Conservation (phyloP, 2,797 vertebrate genomes). For the Myotis myotis region DNA sequence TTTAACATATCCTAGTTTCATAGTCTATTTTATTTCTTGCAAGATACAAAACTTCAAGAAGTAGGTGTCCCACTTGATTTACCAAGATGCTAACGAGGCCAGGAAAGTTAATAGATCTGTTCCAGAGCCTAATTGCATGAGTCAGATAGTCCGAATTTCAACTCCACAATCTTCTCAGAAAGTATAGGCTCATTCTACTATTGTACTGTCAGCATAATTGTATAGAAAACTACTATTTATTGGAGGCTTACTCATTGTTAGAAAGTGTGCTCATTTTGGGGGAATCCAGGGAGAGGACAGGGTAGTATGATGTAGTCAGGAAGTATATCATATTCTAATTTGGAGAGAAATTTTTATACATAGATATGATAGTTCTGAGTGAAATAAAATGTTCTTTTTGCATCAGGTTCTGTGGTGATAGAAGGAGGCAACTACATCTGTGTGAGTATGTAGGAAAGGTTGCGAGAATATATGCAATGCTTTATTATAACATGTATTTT, state of each 20-base stretch:
- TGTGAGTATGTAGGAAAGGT: background rate
- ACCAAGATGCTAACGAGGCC: background rate
- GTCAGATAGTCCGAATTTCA: background rate
- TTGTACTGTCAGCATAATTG: background rate
- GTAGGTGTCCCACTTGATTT: background rate
- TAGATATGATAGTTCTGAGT: background rate
- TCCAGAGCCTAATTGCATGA: background rate
- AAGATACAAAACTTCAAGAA: background rate
- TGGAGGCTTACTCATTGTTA: background rate
- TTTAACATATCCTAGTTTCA: background rate
- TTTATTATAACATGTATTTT: background rate
- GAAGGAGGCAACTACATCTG: background rate
- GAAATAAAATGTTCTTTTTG: background rate
- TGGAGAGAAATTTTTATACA: background rate
- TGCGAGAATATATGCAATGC: background rate
- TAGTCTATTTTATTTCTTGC: background rate
- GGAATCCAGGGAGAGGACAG: background rate
- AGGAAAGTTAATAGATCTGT: background rate
- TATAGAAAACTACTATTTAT: background rate
- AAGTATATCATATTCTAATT: background rate
- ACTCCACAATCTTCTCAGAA: background rate
- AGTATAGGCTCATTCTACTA: background rate
- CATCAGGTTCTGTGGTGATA: background rate
- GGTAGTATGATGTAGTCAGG: background rate
- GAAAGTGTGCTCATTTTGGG: background rate